A percentile compares a stretch with the other conserved stretches of the same genome.
Conservation (phyloP, 2,888 invertebrate species). For the Lochmaea capreae region DNA sequence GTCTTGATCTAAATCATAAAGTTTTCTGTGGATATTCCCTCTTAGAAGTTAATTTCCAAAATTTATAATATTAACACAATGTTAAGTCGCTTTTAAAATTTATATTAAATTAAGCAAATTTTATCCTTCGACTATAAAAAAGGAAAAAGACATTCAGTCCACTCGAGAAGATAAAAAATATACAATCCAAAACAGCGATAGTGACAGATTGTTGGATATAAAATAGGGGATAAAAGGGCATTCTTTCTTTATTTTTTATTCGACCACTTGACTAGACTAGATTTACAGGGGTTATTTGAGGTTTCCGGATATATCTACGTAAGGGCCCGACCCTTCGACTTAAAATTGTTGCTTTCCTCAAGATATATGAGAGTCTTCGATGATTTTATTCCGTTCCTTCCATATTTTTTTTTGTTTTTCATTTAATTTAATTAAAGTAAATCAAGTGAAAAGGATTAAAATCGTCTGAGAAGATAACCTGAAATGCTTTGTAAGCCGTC, state of each 20-base stretch:
- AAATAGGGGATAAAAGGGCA: conserved; percentile 60
- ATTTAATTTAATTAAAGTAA: background rate
- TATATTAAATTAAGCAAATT: background rate
- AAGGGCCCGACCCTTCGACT: conserved; percentile 38
- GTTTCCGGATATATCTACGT: conserved; percentile 41
- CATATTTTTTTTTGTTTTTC: background rate
- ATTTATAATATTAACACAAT: conserved; percentile 2
- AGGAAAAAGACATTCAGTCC: background rate
- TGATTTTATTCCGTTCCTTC: background rate
- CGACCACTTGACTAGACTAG: conserved; percentile 59
- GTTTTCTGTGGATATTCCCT: background rate
- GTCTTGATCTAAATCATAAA: conserved; percentile 2
- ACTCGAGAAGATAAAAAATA: conserved; percentile 47
- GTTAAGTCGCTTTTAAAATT: background rate
- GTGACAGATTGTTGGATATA: conserved; percentile 60
- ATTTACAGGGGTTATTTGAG: conserved; percentile 57
- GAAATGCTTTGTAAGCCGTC: conserved; percentile 59
- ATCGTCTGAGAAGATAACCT: conserved; percentile 40
- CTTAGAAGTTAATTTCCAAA: conserved; percentile 1
- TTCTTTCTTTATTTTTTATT: conserved; percentile 58
- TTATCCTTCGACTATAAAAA: background rate
- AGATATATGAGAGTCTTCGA: background rate
- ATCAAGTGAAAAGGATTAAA: conserved; percentile 32
- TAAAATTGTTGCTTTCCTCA: conserved; percentile 12
- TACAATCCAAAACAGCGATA: conserved; percentile 56